These are phyloP conservation scores for Escarpia spicata DNA, from an alignment of 2,888 invertebrate species.

Conservation along the genomic window DNA sequence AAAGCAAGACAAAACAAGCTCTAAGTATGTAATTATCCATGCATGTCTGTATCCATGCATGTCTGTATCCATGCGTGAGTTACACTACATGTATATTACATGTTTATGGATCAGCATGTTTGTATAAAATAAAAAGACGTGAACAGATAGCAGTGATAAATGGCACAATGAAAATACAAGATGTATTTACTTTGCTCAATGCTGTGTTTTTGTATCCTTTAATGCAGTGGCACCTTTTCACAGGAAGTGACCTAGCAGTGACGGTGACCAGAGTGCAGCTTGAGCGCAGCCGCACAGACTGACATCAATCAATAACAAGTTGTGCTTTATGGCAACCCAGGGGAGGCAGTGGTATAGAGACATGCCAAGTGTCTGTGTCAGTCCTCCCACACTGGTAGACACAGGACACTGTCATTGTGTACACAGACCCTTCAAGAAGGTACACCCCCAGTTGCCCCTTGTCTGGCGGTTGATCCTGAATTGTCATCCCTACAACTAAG, in stretches of 20 bases:
- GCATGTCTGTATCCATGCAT: neutral
- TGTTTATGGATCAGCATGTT: neutral
- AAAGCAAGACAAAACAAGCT: neutral
- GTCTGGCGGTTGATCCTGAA: neutral
- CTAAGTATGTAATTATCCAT: constrained; percentile 12
- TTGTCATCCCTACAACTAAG: neutral
- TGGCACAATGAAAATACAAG: neutral
- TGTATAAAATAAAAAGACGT: neutral
- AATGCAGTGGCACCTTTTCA: neutral
- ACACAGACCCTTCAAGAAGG: too few relatives aligned
- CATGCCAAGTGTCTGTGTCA: neutral
- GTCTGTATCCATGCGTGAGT: neutral
- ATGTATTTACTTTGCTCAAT: neutral
- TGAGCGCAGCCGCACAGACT: neutral
- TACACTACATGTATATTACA: neutral
- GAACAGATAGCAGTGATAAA: neutral
- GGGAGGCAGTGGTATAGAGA: neutral
- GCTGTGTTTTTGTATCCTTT: neutral
- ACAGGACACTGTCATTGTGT: too few relatives aligned
- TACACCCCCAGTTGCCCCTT: neutral
- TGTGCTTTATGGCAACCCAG: neutral
- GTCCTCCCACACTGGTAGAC: neutral
- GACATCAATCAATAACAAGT: neutral
- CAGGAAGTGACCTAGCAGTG: neutral
- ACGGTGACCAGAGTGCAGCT: neutral